A percentile compares a stretch with the other conserved stretches of the same genome.
Conservation (phyloP, 1,140 invertebrate species). For the Chironomus striatipennis region DNA sequence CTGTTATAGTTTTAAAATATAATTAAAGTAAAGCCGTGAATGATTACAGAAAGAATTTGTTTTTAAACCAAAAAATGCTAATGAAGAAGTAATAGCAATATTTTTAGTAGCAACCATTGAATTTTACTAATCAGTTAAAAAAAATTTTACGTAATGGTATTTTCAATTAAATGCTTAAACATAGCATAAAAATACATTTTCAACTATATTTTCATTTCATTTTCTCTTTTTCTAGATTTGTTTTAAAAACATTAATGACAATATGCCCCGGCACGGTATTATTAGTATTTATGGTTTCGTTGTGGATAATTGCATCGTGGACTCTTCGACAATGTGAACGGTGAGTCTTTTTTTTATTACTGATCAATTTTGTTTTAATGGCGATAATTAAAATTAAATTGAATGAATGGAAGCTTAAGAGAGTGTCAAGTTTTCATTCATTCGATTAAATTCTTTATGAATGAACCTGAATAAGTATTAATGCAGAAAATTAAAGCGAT, state of each 20-base stretch:
- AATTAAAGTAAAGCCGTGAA: too few relatives aligned
- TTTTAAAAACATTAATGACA: slow-evolving; percentile 99
- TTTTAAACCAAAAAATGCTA: too few relatives aligned
- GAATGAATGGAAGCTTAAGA: too few relatives aligned
- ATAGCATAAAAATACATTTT: slow-evolving; percentile 10
- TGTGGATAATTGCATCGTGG: slow-evolving; percentile 99
- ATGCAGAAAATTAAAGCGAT: neutral
- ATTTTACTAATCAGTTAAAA: too few relatives aligned
- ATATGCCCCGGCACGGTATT: slow-evolving; percentile 98
- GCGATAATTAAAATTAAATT: too few relatives aligned
- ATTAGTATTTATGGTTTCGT: slow-evolving; percentile 95
- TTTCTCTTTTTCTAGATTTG: slow-evolving; percentile 59
- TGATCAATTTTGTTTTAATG: neutral
- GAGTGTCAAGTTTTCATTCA: neutral
- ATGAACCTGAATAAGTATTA: neutral
- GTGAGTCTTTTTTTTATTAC: slow-evolving; percentile 50
- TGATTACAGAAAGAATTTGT: too few relatives aligned
- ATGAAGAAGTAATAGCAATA: too few relatives aligned
- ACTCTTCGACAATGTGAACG: slow-evolving; percentile 97
- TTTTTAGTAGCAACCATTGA: too few relatives aligned
- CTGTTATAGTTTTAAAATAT: too few relatives aligned
- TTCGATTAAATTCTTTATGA: neutral
- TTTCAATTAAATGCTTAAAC: too few relatives aligned
- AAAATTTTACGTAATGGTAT: too few relatives aligned
- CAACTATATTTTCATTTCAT: neutral